Base-by-base conservation (phyloP, 2,888 invertebrate genomes). In the Ornithoptera priamus region DNA sequence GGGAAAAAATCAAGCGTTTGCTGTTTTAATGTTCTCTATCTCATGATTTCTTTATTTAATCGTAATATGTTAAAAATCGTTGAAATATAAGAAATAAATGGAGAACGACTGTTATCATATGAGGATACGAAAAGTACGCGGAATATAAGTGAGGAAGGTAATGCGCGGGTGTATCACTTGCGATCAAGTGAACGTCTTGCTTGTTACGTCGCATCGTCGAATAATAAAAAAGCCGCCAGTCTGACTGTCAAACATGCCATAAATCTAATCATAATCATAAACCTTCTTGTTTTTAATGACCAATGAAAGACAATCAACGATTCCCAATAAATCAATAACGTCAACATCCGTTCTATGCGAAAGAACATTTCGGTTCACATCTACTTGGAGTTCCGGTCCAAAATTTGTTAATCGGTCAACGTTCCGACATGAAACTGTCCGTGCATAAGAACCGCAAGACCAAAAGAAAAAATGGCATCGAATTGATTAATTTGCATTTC, bases 401-500 rank as follows among this genome's bases (percentile, higher is more conserved):
- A 67, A 63, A 64, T 68, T 46, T 56, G 60, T 59, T 69, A 71
- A 72, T 71, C 69, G 65, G 50, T 57, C 65, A 65, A 62, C 58
- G 69, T 65, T 67, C 65, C 36, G 65, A 62, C 42, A 59, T 68
- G 60, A 65, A 68, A 68, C 60, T 62, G 56, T 53, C 65, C 65
- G 62, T 58, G 60, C 53, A 42, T 57, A 64, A 60, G 53, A 65
- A 64, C 56, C 61, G 60, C 46, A 22, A 42, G 61, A 63, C 68
- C 18, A 53, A 58, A 20, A 20, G 6, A 53, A 53, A 56, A 72
- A 72, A 69, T 70, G 65, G 30, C 53, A 65, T 65, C 65, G 50
- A 66, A 67, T 67, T 67, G 63, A 60, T 70, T 67, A 66, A 70
- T 68, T 72, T 72, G 69, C 69, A 70, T 72, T 69, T 70, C 30